Conservation (phyloP, 2,113 vertebrate genomes). For the Phoenicopterus ruber region DNA sequence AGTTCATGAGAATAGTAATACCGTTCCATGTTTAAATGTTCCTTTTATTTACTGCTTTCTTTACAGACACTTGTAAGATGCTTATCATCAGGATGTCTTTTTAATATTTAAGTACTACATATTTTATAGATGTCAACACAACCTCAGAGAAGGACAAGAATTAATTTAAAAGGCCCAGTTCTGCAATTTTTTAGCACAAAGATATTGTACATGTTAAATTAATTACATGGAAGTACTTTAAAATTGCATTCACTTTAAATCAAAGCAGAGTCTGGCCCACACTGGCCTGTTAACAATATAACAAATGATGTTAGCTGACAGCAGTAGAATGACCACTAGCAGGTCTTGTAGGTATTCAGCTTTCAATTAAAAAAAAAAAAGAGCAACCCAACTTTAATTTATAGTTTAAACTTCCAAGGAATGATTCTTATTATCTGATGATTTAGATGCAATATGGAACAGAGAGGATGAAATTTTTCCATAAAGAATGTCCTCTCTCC, state of each 20-base stretch:
- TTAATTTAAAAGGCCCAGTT: not conserved
- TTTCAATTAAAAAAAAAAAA: not conserved
- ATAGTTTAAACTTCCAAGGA: not conserved
- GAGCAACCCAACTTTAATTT: not conserved
- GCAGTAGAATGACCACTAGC: not conserved
- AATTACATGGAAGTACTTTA: not conserved
- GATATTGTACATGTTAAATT: not conserved
- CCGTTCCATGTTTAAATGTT: not conserved
- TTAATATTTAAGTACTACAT: not conserved
- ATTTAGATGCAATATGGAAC: not conserved
- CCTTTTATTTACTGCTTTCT: not conserved
- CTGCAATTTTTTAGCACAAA: not conserved
- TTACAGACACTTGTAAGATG: not conserved
- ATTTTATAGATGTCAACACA: not conserved
- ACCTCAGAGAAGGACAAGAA: not conserved
- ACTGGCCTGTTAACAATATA: fast-evolving
- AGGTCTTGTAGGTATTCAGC: not conserved
- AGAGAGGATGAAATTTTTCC: not conserved
- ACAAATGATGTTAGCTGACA: not conserved
- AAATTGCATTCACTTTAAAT: not conserved
- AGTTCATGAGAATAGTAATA: not conserved
- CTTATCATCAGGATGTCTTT: not conserved
- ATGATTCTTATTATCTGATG: not conserved
- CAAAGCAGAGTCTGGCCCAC: not conserved
- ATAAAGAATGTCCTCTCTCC: not conserved